phyloP scores from a whole-genome alignment of 2,888 invertebrate genomes.

The Drosophila pseudotalamancana region DNA sequence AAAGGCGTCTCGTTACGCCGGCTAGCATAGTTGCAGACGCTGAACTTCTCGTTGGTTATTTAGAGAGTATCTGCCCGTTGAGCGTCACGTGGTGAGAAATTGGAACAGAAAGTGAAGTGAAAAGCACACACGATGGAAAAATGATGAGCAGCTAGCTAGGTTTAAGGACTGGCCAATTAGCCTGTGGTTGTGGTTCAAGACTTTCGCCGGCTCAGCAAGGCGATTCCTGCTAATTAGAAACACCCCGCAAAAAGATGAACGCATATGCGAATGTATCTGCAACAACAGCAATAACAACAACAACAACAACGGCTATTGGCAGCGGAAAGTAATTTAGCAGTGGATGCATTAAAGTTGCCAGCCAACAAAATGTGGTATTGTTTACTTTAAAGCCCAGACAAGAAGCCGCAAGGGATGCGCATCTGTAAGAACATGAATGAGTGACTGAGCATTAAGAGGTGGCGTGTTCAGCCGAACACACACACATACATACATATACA shows the following conservation, averaged over 20 bases:
- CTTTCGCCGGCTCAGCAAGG: constrained; percentile 30
- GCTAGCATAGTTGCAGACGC: no score
- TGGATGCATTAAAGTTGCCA: constrained; percentile 34
- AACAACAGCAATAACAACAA: constrained; percentile 3
- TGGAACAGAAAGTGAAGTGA: constrained; percentile 46
- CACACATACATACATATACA: background rate
- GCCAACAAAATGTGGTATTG: constrained; percentile 22
- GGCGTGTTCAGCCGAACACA: constrained; percentile 15
- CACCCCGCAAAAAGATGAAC: background rate
- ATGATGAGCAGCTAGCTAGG: constrained; percentile 18
- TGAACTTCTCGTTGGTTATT: background rate
- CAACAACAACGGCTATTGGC: constrained; percentile 22
- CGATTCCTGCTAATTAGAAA: constrained; percentile 34
- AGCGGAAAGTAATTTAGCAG: constrained; percentile 5
- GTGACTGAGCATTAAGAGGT: constrained; percentile 36
- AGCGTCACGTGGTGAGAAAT: constrained; percentile 3
- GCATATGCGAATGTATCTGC: constrained; percentile 15
- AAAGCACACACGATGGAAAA: constrained; percentile 29
- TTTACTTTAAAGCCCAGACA: constrained; percentile 38
- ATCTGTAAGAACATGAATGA: constrained; percentile 39
- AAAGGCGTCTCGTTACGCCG: no score
- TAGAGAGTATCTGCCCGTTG: background rate
- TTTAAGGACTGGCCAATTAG: constrained; percentile 28
- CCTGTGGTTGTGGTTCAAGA: constrained; percentile 38
- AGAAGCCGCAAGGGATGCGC: background rate